Evolutionary conservation across 2,113 vertebrate genomes (phyloP), one percentile per base, ranked within the genome.

Genomic region (Rhinogobius similis): DNA sequence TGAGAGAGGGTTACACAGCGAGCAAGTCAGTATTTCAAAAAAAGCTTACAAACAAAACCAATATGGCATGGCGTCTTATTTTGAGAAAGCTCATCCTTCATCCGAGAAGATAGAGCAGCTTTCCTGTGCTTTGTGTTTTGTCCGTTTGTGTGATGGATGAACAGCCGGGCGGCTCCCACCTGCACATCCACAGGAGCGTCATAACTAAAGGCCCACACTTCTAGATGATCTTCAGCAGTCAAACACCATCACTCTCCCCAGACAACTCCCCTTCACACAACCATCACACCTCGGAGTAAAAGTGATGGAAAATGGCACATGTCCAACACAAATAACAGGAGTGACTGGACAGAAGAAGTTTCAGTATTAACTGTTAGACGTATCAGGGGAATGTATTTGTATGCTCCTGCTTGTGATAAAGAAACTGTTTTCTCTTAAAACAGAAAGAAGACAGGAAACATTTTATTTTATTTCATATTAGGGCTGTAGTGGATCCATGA

Each of bases 181-280:
- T 88, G 85, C 86, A 88, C 68, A 88, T 87, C 84, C 87, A 71
- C 77, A 67, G 76, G 72, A 82, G 83, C 73, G 85, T 89, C 84
- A 87, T 87, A 88, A 89, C 78, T 88, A 89, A 90, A 82, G 84
- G 77, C 82, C 72, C 67, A 75, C 81, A 81, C 80, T 81, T 81
- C 68, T 62, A 75, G 81, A 85, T 89, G 87, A 90, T 91, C 83
- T 78, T 66, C 77, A 11, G 77, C 81, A 81, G 88, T 89, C 88
- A 87, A 87, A 86, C 81, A 81, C 76, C 82, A 89, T 91, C 87
- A 83, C 79, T 91, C 88, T 87, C 80, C 67, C 73, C 79, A 87
- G 91, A 92, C 90, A 83, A 86, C 84, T 82, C 52, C 23, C 87
- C 87, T 86, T 83, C 89, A 86, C 82, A 79, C 84, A 81, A 80